Percentiles rank a stretch among this genome's conserved stretches.
Conservation (phyloP, 2,797 vertebrate species). For the Vipera ursinii region DNA sequence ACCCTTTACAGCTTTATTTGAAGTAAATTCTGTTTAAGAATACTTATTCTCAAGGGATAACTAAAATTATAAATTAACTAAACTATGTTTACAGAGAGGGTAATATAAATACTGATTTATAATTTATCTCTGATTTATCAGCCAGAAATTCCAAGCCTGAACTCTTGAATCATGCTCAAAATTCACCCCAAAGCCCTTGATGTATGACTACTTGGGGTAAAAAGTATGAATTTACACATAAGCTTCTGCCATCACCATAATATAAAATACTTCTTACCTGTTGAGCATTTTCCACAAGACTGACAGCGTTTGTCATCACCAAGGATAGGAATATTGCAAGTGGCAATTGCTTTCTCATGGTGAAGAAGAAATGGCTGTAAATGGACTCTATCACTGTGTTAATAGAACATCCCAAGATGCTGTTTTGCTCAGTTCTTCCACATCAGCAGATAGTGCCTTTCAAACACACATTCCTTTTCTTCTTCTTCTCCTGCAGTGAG, state of each 20-base stretch:
- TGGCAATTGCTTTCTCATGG: constrained; percentile 46
- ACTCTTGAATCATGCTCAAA: neutral
- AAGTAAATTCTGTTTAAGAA: neutral
- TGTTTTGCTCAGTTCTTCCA: constrained; percentile 13
- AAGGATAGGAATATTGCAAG: constrained; percentile 42
- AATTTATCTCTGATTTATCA: neutral
- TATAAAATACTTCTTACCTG: constrained; percentile 68
- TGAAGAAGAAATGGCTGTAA: constrained; percentile 31
- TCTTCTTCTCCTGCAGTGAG: constrained; percentile 52
- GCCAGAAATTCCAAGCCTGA: neutral
- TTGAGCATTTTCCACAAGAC: constrained; percentile 33
- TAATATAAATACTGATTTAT: neutral
- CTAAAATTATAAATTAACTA: neutral
- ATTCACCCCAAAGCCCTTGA: neutral
- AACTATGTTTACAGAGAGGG: neutral
- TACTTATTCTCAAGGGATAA: neutral
- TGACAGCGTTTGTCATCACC: constrained; percentile 22
- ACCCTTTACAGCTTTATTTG: neutral
- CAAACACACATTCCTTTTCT: neutral
- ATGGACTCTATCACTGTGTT: neutral
- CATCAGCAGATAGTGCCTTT: constrained; percentile 37
- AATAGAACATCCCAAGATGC: neutral
- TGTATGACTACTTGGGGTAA: neutral
- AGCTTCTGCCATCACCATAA: neutral
- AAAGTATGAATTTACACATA: neutral